Percentiles rank a stretch among this genome's conserved stretches.
These are phyloP conservation scores for Anoplophora glabripennis DNA, from an alignment of 1,140 invertebrate species.

Conservation along the genomic window DNA sequence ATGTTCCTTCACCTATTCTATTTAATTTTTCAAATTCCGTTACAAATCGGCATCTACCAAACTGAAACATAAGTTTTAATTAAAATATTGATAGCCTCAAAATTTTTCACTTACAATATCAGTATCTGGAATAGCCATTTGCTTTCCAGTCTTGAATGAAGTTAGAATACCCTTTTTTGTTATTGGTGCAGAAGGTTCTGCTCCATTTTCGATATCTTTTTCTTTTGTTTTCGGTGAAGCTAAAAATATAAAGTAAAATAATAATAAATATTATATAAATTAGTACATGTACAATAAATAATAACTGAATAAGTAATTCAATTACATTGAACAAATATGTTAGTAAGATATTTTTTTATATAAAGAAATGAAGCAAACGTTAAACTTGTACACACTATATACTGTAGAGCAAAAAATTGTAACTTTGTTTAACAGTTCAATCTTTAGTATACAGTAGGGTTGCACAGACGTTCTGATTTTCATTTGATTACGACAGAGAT, in stretches of 20 bases:
- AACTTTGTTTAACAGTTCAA: no score
- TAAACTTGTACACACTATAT: no score
- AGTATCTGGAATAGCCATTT: conserved; percentile 80
- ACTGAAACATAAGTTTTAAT: conserved; percentile 55
- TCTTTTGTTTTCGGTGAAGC: conserved; percentile 27
- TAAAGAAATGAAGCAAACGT: no score
- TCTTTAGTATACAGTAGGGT: no score
- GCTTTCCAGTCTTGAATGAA: conserved; percentile 76
- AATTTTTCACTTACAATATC: conserved; percentile 64
- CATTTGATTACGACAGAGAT: no score
- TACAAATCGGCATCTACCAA: conserved; percentile 88
- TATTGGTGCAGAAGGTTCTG: conserved; percentile 72
- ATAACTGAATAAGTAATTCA: no score
- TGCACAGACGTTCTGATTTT: no score
- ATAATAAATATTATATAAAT: not conserved
- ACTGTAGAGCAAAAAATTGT: no score
- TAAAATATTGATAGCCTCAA: conserved; percentile 32
- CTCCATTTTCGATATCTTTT: conserved; percentile 53
- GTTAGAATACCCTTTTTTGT: conserved; percentile 75
- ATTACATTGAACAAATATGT: no score
- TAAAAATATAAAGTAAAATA: conserved; percentile 18
- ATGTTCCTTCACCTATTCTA: conserved; percentile 95
- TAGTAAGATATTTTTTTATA: no score
- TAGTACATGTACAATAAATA: no score
- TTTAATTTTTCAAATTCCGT: conserved; percentile 96